These are phyloP conservation scores for Ageneiosus marmoratus DNA, from an alignment of 2,113 vertebrate species.

Conservation along the genomic window DNA sequence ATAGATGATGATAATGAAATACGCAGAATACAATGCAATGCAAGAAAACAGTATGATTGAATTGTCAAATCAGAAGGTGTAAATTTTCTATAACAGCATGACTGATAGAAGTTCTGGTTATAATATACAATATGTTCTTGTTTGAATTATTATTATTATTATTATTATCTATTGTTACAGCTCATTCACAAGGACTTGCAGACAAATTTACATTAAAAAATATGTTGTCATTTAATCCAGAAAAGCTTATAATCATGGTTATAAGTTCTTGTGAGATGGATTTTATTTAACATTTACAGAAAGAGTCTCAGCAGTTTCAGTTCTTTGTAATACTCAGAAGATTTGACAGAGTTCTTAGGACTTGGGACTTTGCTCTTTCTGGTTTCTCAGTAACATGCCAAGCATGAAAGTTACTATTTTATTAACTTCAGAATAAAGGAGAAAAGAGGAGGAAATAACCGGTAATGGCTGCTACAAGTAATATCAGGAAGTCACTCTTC, in stretches of 20 bases:
- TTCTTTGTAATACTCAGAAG: neutral
- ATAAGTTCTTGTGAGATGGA: neutral
- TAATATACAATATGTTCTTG: neutral
- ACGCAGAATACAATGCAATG: neutral
- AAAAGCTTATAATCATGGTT: neutral
- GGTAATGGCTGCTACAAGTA: neutral
- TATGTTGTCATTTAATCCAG: neutral
- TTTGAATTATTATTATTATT: neutral
- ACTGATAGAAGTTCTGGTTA: neutral
- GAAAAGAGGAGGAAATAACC: neutral
- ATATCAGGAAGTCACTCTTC: neutral
- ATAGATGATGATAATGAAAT: no score
- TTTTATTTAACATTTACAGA: neutral
- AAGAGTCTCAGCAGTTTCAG: neutral
- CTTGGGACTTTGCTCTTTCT: neutral
- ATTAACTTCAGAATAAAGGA: neutral
- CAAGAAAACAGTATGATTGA: neutral
- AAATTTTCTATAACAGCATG: neutral
- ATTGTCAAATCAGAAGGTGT: neutral
- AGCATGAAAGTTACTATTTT: neutral
- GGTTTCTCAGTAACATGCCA: neutral
- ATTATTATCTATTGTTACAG: neutral
- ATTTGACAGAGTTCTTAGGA: neutral
- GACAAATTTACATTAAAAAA: neutral
- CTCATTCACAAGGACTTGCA: neutral